phyloP scores from a whole-genome alignment of 2,113 vertebrate species.

The Halichoeres trimaculatus region DNA sequence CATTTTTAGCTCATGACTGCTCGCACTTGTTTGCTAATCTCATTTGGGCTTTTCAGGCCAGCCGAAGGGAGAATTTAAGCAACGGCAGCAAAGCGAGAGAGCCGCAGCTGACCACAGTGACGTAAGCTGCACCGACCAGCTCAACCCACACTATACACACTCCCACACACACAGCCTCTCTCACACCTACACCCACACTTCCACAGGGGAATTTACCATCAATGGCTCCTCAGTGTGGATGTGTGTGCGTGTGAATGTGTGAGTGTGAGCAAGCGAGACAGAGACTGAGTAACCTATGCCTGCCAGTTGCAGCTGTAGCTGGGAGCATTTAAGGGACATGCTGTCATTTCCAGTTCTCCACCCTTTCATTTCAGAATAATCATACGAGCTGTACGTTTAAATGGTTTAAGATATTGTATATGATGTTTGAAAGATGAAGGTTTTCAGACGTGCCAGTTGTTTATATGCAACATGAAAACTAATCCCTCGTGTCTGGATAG shows the following conservation, averaged over 20 bases:
- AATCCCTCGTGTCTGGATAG: neutral
- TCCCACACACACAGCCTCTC: constrained; percentile 9
- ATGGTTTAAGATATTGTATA: constrained; percentile 22
- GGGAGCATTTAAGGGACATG: constrained; percentile 14
- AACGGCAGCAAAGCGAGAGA: constrained; percentile 49
- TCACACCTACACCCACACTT: constrained; percentile 30
- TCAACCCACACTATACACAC: constrained; percentile 11
- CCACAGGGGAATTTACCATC: constrained; percentile 57
- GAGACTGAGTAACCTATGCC: constrained; percentile 33
- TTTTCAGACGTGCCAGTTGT: no score
- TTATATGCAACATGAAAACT: neutral
- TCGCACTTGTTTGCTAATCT: constrained; percentile 62
- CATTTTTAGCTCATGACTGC: constrained; percentile 62
- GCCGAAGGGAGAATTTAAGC: constrained; percentile 60
- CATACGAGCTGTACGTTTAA: neutral
- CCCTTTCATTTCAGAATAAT: constrained; percentile 31
- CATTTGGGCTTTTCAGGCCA: constrained; percentile 55
- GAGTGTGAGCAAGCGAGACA: constrained; percentile 1
- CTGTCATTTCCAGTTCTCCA: constrained; percentile 25
- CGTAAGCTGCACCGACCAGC: constrained; percentile 48
- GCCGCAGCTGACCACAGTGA: constrained; percentile 74
- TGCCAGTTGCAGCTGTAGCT: constrained; percentile 61
- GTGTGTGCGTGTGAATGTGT: constrained; percentile 12
- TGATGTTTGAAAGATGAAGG: constrained; percentile 21
- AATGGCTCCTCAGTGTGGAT: constrained; percentile 61